Percentiles rank a stretch among this genome's conserved stretches.
phyloP scores from a whole-genome alignment of 2,113 vertebrate species.

The Notarius lentiginosus region DNA sequence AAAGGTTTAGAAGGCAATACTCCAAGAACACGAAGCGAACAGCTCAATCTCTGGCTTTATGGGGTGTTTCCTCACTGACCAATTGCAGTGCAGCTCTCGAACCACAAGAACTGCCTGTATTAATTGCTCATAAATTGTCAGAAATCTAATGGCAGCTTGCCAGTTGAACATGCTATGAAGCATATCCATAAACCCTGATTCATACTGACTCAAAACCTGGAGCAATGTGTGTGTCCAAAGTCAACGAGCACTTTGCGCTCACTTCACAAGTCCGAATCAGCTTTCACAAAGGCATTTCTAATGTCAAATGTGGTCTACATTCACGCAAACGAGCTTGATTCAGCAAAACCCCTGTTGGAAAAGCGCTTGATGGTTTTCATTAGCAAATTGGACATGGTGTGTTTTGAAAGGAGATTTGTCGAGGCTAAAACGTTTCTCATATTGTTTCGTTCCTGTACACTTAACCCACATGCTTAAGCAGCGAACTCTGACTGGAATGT shows the following conservation, averaged over 20 bases:
- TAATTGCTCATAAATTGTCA: neutral
- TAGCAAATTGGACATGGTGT: conserved; percentile 6
- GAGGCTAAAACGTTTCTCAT: neutral
- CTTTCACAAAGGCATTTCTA: neutral
- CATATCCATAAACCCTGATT: neutral
- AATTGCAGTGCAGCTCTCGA: neutral
- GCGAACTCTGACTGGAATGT: neutral
- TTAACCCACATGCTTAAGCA: neutral
- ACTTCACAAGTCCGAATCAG: neutral
- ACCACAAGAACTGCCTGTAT: neutral
- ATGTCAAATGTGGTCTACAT: neutral
- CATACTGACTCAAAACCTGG: neutral
- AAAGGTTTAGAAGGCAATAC: neutral
- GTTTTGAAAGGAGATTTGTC: neutral
- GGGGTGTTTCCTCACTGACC: neutral
- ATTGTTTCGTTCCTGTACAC: neutral
- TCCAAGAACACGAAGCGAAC: no score
- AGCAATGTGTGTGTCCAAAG: neutral
- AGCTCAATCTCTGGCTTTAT: neutral
- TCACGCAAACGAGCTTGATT: neutral
- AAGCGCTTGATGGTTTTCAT: neutral
- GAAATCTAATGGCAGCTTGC: neutral
- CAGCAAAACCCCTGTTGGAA: neutral
- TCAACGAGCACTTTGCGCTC: neutral
- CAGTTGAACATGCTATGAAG: neutral